Conservation (phyloP, 2,797 vertebrate species). For the Urosaurus nigricauda region DNA sequence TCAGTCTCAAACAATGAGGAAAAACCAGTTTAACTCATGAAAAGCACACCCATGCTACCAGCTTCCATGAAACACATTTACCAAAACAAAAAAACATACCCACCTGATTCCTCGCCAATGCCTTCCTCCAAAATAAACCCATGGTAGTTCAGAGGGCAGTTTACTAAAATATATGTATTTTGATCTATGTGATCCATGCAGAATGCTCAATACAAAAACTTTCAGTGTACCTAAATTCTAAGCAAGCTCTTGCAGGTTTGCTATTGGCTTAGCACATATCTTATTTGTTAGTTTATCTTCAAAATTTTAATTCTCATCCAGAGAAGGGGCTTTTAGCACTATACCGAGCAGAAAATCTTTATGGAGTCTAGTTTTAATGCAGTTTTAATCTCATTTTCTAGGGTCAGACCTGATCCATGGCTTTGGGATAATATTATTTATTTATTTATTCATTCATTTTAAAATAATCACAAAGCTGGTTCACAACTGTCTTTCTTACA, state of each 20-base stretch:
- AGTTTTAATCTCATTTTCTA: conserved; percentile 5
- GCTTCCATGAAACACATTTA: background rate
- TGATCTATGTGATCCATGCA: background rate
- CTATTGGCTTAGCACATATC: background rate
- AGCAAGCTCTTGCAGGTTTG: background rate
- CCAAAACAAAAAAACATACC: background rate
- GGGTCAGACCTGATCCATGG: background rate
- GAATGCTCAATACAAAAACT: background rate
- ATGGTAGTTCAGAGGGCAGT: background rate
- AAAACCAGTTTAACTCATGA: conserved; percentile 34
- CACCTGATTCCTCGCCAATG: background rate
- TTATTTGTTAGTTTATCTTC: background rate
- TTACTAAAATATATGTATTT: conserved; percentile 16
- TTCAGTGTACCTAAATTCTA: background rate
- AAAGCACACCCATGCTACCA: background rate
- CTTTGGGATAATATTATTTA: background rate
- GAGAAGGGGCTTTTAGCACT: background rate
- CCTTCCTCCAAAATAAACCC: background rate
- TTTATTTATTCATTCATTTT: too few relatives aligned
- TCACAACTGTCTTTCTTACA: background rate
- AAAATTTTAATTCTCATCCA: background rate
- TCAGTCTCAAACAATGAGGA: conserved; percentile 31
- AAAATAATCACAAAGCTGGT: background rate
- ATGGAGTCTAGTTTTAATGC: background rate
- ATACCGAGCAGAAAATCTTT: background rate